Evolutionary conservation across 2,888 invertebrate species (phyloP).

Genomic region (Mellilla xanthometata): DNA sequence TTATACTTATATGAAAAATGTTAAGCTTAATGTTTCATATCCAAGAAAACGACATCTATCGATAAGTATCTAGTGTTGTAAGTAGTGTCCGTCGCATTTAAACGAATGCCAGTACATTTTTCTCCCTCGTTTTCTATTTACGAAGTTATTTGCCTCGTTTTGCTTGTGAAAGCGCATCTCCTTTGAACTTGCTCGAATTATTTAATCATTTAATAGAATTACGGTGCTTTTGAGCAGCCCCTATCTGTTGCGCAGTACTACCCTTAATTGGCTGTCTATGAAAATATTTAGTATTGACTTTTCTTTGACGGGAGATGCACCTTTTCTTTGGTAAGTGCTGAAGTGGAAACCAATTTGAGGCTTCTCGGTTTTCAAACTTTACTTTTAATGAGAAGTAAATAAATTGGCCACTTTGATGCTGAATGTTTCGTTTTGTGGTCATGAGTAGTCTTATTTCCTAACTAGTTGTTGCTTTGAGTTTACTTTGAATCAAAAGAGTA

Average conservation of each 20-base stretch:
- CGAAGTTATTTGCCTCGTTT: slow-evolving; percentile 71
- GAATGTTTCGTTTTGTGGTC: slow-evolving; percentile 7
- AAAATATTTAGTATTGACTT: slow-evolving; percentile 61
- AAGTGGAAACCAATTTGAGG: slow-evolving; percentile 20
- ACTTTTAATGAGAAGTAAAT: slow-evolving; percentile 26
- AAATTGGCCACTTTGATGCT: slow-evolving; percentile 12
- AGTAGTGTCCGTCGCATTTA: slow-evolving; percentile 39
- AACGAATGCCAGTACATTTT: slow-evolving; percentile 58
- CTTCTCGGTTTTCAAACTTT: slow-evolving; percentile 17
- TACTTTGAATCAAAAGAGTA: too few species aligned
- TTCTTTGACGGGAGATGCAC: slow-evolving; percentile 43
- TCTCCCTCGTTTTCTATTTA: slow-evolving; percentile 60
- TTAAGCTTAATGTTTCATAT: too few species aligned
- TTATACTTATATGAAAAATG: too few species aligned
- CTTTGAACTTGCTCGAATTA: slow-evolving; percentile 78
- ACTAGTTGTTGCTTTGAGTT: background rate
- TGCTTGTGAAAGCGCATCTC: slow-evolving; percentile 74
- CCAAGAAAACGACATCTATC: slow-evolving; percentile 31
- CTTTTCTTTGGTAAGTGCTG: slow-evolving; percentile 29
- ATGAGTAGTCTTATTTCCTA: background rate
- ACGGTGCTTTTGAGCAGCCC: slow-evolving; percentile 57
- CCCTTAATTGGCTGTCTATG: slow-evolving; percentile 66
- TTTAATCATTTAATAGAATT: slow-evolving; percentile 81
- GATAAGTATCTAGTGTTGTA: slow-evolving; percentile 26
- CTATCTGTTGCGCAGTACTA: slow-evolving; percentile 59